phyloP scores from a whole-genome alignment of 2,113 vertebrate genomes.

The Terrapene triunguis region DNA sequence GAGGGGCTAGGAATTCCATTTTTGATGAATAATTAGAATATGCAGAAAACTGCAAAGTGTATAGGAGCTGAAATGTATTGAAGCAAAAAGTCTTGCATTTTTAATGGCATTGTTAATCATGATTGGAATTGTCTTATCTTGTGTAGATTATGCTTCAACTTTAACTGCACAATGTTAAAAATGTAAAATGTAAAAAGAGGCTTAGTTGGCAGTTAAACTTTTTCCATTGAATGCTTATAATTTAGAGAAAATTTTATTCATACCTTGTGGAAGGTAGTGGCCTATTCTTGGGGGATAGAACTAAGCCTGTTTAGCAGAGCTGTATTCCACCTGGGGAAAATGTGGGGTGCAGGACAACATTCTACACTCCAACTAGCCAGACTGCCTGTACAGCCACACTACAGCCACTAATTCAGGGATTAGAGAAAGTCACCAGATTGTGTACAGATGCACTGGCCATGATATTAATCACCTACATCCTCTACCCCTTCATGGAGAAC shows the following conservation, averaged over 20 bases:
- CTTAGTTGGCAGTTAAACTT: neutral
- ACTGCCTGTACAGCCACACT: neutral
- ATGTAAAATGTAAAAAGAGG: neutral
- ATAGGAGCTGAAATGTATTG: neutral
- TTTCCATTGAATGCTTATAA: neutral
- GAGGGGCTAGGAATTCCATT: neutral
- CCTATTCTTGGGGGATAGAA: neutral
- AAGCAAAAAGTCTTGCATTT: neutral
- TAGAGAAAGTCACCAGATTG: neutral
- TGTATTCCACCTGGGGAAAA: neutral
- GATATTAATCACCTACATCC: neutral
- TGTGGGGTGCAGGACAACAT: accelerated
- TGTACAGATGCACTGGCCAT: neutral
- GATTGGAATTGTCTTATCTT: neutral
- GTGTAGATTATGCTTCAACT: neutral
- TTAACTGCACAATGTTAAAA: neutral
- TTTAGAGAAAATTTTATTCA: neutral
- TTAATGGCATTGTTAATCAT: neutral
- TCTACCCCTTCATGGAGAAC: neutral
- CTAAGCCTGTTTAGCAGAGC: neutral
- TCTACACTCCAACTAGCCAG: no score
- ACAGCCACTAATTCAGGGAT: neutral
- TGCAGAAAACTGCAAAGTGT: accelerated
- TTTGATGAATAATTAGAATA: neutral
- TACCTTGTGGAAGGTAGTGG: neutral